Percentiles rank a stretch among this genome's conserved stretches.
Evolutionary conservation across 2,888 invertebrate species (phyloP).

Genomic region (Ceriagrion tenellum): DNA sequence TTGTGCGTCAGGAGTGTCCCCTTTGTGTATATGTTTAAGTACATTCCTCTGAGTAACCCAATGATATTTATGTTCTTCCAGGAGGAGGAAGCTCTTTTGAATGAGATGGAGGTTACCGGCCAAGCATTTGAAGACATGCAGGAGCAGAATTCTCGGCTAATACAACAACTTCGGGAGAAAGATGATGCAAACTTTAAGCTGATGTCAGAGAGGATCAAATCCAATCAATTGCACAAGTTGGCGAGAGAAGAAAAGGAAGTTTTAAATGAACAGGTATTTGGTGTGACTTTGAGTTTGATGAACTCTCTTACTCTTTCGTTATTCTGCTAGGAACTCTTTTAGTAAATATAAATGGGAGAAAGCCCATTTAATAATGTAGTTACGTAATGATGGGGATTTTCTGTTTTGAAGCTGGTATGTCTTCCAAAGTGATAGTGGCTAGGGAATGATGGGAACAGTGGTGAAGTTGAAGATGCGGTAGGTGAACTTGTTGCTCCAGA

Average conservation of each 20-base stretch:
- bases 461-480: too few species aligned
- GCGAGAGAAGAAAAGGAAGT: slow-evolving; percentile 96
- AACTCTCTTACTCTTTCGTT: too few species aligned
- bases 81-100: slow-evolving; percentile 97
- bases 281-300: neutral
- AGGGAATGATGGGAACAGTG: too few species aligned
- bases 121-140: slow-evolving; percentile 99
- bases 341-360: too few species aligned
- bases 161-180: slow-evolving; percentile 97
- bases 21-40: neutral
- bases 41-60: neutral
- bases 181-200: slow-evolving; percentile 99
- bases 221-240: slow-evolving; percentile 96
- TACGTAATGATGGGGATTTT: too few species aligned
- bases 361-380: too few species aligned
- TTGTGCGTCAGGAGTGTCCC: neutral
- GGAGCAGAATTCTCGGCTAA: slow-evolving; percentile 96
- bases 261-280: slow-evolving; percentile 89
- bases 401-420: too few species aligned
- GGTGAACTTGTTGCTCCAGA: too few species aligned
- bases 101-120: slow-evolving; percentile 99
- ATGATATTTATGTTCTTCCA: slow-evolving; percentile 74
- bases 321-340: too few species aligned
- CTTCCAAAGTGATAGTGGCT: too few species aligned
- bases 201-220: slow-evolving; percentile 98